Evolutionary conservation across 2,113 vertebrate genomes (phyloP).

Genomic region (Clarias batrachus): DNA sequence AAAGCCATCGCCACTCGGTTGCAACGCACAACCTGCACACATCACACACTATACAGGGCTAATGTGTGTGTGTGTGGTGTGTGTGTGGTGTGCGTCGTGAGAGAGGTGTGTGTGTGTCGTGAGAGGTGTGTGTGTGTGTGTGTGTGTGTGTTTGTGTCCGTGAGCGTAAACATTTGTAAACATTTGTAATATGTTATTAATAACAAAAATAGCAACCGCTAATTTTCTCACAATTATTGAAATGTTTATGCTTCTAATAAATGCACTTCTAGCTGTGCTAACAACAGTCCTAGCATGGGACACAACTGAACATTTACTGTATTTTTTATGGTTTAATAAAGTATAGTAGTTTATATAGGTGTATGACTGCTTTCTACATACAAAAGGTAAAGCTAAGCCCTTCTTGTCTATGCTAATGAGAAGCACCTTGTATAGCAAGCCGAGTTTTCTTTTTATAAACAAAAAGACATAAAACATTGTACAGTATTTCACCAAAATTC

Average conservation of each 20-base stretch:
- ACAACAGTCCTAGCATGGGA: neutral
- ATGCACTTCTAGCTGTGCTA: neutral
- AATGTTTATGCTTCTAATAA: neutral
- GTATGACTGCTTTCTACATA: neutral
- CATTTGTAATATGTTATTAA: no score
- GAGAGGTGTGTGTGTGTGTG: no score
- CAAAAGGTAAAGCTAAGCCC: neutral
- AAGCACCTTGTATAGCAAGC: neutral
- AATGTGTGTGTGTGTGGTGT: no score
- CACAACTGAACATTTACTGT: neutral
- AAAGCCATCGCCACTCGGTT: no score
- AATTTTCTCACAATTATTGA: neutral
- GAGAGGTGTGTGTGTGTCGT: no score
- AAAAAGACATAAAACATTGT: neutral
- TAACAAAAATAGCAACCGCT: no score
- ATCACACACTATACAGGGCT: no score
- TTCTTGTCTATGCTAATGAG: neutral
- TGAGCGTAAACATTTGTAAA: no score
- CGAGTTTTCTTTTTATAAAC: neutral
- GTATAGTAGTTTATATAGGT: neutral
- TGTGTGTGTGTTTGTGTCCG: no score
- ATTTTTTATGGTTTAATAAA: neutral
- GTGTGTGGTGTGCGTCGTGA: no score
- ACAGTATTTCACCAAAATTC: neutral
- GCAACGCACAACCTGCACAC: no score